Evolutionary conservation across 2,797 vertebrate genomes (phyloP).

Genomic region (Scyliorhinus canicula): DNA sequence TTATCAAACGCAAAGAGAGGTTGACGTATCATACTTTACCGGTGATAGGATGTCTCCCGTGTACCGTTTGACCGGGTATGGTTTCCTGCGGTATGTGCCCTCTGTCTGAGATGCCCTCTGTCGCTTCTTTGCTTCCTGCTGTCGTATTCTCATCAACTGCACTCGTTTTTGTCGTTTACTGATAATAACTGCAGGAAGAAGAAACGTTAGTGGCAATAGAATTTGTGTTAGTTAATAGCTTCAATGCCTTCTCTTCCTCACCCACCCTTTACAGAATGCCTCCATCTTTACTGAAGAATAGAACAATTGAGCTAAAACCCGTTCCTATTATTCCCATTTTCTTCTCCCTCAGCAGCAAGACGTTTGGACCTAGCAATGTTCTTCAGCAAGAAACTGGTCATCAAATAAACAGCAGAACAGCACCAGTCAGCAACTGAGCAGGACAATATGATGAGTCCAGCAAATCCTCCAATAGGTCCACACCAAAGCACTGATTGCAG

Average conservation of each 20-base stretch:
- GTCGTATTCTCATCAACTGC: conserved; percentile 71
- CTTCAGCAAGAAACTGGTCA: neutral
- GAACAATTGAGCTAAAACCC: neutral
- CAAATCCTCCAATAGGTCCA: neutral
- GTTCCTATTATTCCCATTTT: neutral
- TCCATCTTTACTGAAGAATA: neutral
- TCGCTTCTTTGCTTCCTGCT: conserved; percentile 72
- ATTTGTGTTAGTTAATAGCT: neutral
- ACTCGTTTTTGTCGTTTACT: conserved; percentile 71
- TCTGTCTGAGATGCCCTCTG: conserved; percentile 60
- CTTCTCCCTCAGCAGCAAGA: neutral
- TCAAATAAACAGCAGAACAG: neutral
- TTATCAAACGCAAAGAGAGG: neutral
- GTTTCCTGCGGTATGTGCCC: conserved; percentile 67
- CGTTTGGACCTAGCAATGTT: neutral
- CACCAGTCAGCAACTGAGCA: neutral
- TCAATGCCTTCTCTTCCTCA: neutral
- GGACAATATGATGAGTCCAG: neutral
- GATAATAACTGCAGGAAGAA: conserved; percentile 57
- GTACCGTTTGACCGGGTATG: conserved; percentile 63
- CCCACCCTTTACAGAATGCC: neutral
- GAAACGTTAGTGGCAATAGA: neutral
- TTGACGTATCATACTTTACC: conserved; percentile 57
- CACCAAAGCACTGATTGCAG: neutral
- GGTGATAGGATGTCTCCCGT: conserved; percentile 73